Conservation (phyloP, 2,113 vertebrate genomes). For the Noturus placidus region DNA sequence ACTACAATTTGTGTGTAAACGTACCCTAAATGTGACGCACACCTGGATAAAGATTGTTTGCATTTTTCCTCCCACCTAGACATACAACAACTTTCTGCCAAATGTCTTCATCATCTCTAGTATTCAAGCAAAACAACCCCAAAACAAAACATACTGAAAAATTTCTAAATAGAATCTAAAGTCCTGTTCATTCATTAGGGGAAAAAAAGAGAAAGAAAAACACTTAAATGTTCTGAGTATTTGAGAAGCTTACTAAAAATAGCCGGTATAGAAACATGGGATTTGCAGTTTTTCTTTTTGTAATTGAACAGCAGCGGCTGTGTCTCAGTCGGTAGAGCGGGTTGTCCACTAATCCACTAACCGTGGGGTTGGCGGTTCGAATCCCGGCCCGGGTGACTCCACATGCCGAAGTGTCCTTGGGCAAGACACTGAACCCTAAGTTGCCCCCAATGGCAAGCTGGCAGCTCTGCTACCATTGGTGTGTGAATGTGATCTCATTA, state of each 20-base stretch:
- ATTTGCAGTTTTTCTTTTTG: too few species aligned
- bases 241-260: neutral
- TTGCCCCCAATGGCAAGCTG: too few species aligned
- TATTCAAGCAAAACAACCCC: too few species aligned
- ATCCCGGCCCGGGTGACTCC: too few species aligned
- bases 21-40: neutral
- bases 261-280: slow-evolving; percentile 9
- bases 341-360: too few species aligned
- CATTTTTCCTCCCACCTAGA: neutral
- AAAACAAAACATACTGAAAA: neutral
- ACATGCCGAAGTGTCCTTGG: too few species aligned
- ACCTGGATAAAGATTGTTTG: neutral
- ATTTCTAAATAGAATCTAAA: neutral
- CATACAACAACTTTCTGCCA: neutral
- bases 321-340: too few species aligned
- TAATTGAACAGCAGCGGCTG: too few species aligned
- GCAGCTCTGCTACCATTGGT: too few species aligned
- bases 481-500: too few species aligned
- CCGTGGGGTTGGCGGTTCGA: too few species aligned
- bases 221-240: neutral
- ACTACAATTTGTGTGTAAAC: neutral
- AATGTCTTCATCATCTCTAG: neutral
- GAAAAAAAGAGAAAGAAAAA: neutral
- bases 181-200: neutral
- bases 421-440: too few species aligned